Percentiles rank a stretch among this genome's conserved stretches.
phyloP scores from a whole-genome alignment of 2,797 vertebrate species.

The Galago senegalensis region DNA sequence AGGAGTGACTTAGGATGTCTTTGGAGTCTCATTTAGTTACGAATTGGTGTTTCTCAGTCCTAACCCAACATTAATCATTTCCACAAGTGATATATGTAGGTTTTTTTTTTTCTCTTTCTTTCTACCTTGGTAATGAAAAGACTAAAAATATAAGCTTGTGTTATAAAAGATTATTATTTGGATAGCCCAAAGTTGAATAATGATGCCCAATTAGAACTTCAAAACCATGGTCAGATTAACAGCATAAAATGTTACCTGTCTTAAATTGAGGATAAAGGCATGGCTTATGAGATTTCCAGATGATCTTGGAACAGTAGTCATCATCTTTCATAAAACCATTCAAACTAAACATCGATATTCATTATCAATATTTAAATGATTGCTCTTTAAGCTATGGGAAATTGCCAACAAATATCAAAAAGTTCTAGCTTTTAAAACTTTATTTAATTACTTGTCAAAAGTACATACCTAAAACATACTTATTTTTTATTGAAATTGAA shows the following conservation, averaged over 20 bases:
- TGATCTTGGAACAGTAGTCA: not conserved
- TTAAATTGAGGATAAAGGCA: not conserved
- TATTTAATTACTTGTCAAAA: not conserved
- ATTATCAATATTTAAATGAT: not conserved
- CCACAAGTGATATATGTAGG: not conserved
- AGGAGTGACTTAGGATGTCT: not conserved
- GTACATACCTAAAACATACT: not conserved
- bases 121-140: not conserved
- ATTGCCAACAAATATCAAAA: not conserved
- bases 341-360: not conserved
- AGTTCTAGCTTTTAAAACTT: slow-evolving; percentile 21
- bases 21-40: not conserved
- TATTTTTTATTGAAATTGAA: not conserved
- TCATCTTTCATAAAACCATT: not conserved
- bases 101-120: not conserved
- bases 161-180: not conserved
- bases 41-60: not conserved
- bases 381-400: not conserved
- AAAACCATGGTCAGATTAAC: not conserved
- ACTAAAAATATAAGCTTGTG: not conserved
- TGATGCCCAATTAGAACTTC: not conserved
- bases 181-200: not conserved
- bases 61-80: not conserved
- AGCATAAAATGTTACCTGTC: not conserved
- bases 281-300: not conserved